Conservation (phyloP, 2,113 vertebrate species). For the Heterocephalus glaber region DNA sequence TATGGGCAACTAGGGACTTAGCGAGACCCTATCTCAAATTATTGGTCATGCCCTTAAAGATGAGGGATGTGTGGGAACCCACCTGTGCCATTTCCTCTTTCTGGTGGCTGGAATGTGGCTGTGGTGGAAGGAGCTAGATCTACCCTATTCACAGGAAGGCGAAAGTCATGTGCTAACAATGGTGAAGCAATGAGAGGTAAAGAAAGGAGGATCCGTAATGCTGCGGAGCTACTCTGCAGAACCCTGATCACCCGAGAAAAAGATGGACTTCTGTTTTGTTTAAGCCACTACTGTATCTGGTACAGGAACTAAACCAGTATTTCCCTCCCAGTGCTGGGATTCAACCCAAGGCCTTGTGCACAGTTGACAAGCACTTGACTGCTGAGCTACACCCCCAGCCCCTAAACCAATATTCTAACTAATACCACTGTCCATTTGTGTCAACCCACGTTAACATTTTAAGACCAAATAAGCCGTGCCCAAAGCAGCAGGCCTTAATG, state of each 20-base stretch:
- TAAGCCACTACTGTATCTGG: neutral
- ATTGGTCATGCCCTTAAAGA: neutral
- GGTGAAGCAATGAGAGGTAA: neutral
- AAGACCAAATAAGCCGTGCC: neutral
- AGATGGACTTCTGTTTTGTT: neutral
- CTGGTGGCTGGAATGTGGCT: neutral
- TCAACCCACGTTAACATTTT: neutral
- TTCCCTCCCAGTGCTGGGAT: neutral
- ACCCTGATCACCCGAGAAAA: neutral
- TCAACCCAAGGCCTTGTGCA: neutral
- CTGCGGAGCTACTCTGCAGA: neutral
- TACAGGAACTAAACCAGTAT: neutral
- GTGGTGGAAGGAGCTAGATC: neutral
- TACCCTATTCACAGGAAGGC: neutral
- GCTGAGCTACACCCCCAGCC: neutral
- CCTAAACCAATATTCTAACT: constrained; percentile 8
- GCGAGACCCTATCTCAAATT: neutral
- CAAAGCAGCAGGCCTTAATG: neutral
- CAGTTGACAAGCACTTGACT: neutral
- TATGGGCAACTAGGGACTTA: neutral
- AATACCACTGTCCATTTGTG: neutral
- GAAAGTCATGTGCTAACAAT: neutral
- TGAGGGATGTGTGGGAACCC: neutral
- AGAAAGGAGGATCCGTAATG: neutral
- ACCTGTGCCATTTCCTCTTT: neutral